Evolutionary conservation across 2,888 invertebrate genomes (phyloP).

Genomic region (Leptinotarsa peninsularis): DNA sequence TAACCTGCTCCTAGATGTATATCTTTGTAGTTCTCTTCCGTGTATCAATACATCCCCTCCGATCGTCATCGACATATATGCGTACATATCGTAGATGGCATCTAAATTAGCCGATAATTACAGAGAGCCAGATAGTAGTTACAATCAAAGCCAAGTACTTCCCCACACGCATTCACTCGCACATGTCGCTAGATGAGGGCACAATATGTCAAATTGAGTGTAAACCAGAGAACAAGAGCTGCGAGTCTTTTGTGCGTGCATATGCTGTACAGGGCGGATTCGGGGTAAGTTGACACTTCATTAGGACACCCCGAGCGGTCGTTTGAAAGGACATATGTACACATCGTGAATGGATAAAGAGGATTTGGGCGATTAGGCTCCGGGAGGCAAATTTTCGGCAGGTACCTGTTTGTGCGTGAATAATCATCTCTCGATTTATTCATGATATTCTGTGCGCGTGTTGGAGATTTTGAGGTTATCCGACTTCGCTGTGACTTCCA

Average conservation of each 20-base stretch:
- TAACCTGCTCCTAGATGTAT: conserved; percentile 27
- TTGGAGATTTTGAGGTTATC: too few relatives aligned
- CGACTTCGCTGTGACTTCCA: too few relatives aligned
- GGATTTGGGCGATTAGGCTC: conserved; percentile 52
- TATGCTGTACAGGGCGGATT: conserved; percentile 58
- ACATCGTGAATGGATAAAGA: conserved; percentile 49
- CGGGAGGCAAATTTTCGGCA: conserved; percentile 56
- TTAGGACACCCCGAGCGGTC: conserved; percentile 64
- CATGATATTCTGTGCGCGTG: neutral
- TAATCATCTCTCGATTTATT: conserved; percentile 9
- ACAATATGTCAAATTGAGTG: conserved; percentile 68
- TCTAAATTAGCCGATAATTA: conserved; percentile 52
- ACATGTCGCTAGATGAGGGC: conserved; percentile 47
- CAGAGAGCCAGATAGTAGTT: conserved; percentile 35
- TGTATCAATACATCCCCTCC: neutral
- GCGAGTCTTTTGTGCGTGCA: conserved; percentile 49
- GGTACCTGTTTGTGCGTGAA: conserved; percentile 45
- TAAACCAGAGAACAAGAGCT: conserved; percentile 56
- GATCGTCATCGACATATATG: conserved; percentile 26
- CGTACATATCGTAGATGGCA: conserved; percentile 38
- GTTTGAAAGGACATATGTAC: conserved; percentile 61
- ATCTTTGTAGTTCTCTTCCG: conserved; percentile 13
- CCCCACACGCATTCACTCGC: conserved; percentile 40
- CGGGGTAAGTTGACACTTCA: conserved; percentile 66
- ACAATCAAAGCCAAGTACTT: conserved; percentile 38